These are phyloP conservation scores for Epinephelus moara DNA, from an alignment of 2,113 vertebrate species.

Conservation along the genomic window DNA sequence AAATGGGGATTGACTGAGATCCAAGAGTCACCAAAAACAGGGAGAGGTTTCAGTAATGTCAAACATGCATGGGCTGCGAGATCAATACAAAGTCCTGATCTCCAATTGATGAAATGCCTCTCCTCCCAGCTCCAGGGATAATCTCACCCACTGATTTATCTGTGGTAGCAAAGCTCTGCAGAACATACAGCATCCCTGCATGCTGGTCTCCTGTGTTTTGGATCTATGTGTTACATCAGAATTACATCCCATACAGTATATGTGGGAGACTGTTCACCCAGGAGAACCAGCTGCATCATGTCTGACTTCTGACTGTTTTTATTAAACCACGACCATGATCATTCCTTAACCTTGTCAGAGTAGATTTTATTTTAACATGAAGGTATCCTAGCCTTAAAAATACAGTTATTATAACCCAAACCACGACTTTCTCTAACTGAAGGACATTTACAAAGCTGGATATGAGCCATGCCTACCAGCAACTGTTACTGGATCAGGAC, in stretches of 20 bases:
- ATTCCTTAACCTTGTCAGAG: background rate
- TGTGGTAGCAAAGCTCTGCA: constrained; percentile 62
- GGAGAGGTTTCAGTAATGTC: constrained; percentile 70
- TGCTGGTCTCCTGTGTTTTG: constrained; percentile 31
- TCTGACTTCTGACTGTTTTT: background rate
- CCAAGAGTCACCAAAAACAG: constrained; percentile 58
- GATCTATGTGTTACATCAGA: constrained; percentile 4
- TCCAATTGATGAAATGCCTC: constrained; percentile 81
- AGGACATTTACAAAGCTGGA: constrained; percentile 31
- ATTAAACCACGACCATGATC: background rate
- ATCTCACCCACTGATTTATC: constrained; percentile 80
- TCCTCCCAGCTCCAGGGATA: constrained; percentile 65
- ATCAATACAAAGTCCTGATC: constrained; percentile 83
- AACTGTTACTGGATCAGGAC: background rate
- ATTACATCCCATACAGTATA: background rate
- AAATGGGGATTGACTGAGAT: constrained; percentile 63
- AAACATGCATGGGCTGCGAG: constrained; percentile 67
- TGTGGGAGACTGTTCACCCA: background rate
- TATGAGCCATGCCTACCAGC: constrained; percentile 3
- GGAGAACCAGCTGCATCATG: background rate
- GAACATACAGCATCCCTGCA: constrained; percentile 53
- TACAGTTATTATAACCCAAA: constrained; percentile 10
- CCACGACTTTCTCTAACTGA: background rate
- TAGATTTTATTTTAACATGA: background rate
- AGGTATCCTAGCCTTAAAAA: background rate